These are phyloP conservation scores for Phrixothrix hirtus DNA, from an alignment of 2,888 invertebrate genomes.

Conservation along the genomic window DNA sequence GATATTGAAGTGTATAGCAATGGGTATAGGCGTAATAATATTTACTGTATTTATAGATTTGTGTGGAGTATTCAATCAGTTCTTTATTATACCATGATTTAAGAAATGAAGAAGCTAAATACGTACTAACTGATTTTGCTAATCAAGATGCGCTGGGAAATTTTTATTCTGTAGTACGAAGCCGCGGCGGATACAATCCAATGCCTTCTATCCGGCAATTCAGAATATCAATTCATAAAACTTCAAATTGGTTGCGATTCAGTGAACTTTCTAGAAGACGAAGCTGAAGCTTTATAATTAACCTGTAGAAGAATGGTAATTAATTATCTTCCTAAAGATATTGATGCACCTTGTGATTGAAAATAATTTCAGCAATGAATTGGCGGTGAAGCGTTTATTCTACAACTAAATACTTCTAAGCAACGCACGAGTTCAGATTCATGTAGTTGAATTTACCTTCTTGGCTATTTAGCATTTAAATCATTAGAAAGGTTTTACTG, in stretches of 20 bases:
- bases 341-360: too few species aligned
- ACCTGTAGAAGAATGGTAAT: background rate
- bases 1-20: slow-evolving; percentile 23
- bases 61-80: slow-evolving; percentile 35
- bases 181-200: slow-evolving; percentile 34
- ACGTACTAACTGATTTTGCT: slow-evolving; percentile 19
- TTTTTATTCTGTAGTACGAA: slow-evolving; percentile 33
- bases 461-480: slow-evolving; percentile 3
- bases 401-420: too few species aligned
- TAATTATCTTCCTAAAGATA: background rate
- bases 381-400: too few species aligned
- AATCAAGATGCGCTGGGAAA: slow-evolving; percentile 42
- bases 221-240: slow-evolving; percentile 19
- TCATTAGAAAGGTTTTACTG: too few species aligned
- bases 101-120: slow-evolving; percentile 21
- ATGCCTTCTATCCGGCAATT: slow-evolving; percentile 30
- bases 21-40: slow-evolving; percentile 21
- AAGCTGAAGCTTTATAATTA: slow-evolving; percentile 13
- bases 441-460: background rate
- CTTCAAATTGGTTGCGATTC: slow-evolving; percentile 21
- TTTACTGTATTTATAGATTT: slow-evolving; percentile 38
- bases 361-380: too few species aligned
- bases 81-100: slow-evolving; percentile 31
- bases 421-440: background rate
- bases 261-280: slow-evolving; percentile 25